phyloP scores from a whole-genome alignment of 2,797 vertebrate genomes.

The Sorex maritimensis region DNA sequence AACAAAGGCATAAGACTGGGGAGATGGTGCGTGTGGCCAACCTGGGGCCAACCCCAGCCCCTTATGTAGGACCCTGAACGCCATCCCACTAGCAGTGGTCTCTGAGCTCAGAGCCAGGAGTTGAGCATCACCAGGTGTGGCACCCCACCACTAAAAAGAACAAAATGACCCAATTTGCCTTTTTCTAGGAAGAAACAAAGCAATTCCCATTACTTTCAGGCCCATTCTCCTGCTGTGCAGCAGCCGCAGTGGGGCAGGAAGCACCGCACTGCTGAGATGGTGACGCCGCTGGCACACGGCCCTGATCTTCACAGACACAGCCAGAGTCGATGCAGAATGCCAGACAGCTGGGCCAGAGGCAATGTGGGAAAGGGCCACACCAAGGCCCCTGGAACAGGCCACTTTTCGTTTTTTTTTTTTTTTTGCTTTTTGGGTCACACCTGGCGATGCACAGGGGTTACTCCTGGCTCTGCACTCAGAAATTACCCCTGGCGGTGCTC shows the following conservation, averaged over 20 bases:
- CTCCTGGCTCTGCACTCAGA: too few relatives aligned
- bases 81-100: too few relatives aligned
- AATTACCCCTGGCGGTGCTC: too few relatives aligned
- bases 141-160: too few relatives aligned
- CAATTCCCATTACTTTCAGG: conserved; percentile 28
- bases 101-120: too few relatives aligned
- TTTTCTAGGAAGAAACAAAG: background rate
- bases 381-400: background rate
- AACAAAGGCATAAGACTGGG: background rate
- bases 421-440: too few relatives aligned
- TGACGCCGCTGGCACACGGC: background rate
- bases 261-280: background rate
- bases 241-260: conserved; percentile 18
- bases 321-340: background rate
- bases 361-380: background rate
- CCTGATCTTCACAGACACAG: conserved; percentile 40
- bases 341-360: background rate
- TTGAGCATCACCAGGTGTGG: too few relatives aligned
- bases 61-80: too few relatives aligned
- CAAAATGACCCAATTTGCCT: too few relatives aligned
- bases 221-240: background rate
- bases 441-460: too few relatives aligned
- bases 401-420: background rate
- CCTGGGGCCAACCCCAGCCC: too few relatives aligned
- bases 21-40: background rate